Evolutionary conservation across 37 sponge, comb jelly and placozoan genomes (phyloP).

Genomic region (Spongia lamella): DNA sequence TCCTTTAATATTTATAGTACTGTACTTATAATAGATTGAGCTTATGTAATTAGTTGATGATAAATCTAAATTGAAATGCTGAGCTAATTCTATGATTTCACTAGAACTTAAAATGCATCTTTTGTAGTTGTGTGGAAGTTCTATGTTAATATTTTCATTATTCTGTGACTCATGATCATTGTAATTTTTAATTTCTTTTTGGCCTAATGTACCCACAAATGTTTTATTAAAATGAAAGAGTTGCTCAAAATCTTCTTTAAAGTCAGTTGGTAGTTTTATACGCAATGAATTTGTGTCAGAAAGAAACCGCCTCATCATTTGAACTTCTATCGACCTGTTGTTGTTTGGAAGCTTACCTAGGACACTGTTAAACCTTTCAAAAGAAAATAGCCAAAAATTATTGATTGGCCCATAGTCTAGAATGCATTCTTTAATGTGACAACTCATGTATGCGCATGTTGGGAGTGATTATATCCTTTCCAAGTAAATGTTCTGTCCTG

Average conservation of each 20-base stretch:
- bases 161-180: too few relatives aligned
- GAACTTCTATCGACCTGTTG: too few relatives aligned
- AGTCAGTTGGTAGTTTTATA: not conserved
- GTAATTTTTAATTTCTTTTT: not conserved
- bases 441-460: too few relatives aligned
- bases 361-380: too few relatives aligned
- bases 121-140: not conserved
- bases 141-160: too few relatives aligned
- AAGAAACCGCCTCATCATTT: constrained; percentile 19
- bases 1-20: constrained; percentile 9
- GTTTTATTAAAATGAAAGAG: not conserved
- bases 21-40: not conserved
- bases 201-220: too few relatives aligned
- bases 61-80: not conserved
- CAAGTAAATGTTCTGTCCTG: too few relatives aligned
- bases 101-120: constrained; percentile 8
- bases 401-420: too few relatives aligned
- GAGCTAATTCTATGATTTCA: not conserved
- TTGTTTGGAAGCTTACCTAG: too few relatives aligned
- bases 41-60: not conserved
- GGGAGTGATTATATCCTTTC: too few relatives aligned
- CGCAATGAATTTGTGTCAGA: not conserved
- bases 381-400: too few relatives aligned
- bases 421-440: too few relatives aligned
- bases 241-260: not conserved